Conservation (phyloP, 2,888 invertebrate genomes). For the Drosophila atroscutellata region DNA sequence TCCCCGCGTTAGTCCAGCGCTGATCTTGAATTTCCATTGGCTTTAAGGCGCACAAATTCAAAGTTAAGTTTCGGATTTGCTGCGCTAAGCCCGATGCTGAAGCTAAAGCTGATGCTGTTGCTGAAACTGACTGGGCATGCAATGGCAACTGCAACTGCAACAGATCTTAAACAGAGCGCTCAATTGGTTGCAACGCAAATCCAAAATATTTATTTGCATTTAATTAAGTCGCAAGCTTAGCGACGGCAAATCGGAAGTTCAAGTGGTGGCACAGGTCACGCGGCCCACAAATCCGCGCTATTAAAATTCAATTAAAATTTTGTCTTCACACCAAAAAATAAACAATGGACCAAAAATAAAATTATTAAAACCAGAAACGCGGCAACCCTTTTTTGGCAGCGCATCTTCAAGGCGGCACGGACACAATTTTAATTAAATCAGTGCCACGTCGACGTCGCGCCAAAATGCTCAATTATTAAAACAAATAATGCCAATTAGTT, state of each 20-base stretch:
- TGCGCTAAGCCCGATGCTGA: conserved; percentile 38
- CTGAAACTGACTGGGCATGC: neutral
- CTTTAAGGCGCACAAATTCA: conserved; percentile 64
- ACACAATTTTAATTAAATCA: conserved; percentile 81
- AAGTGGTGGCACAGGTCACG: conserved; percentile 6
- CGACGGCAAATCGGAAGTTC: conserved; percentile 44
- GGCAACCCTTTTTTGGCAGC: conserved; percentile 52
- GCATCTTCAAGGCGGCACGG: conserved; percentile 18
- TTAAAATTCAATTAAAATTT: conserved; percentile 72
- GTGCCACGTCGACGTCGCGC: conserved; percentile 47
- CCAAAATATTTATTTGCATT: conserved; percentile 77
- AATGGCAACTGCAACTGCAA: neutral
- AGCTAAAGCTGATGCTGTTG: conserved; percentile 32
- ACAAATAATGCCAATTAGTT: conserved; percentile 84
- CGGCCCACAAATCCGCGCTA: conserved; percentile 56
- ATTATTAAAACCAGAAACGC: neutral
- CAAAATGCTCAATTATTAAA: conserved; percentile 83
- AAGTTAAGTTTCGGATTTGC: conserved; percentile 68
- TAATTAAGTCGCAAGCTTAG: conserved; percentile 67
- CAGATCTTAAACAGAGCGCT: conserved; percentile 51
- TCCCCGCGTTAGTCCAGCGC: conserved; percentile 51
- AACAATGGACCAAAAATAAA: conserved; percentile 38
- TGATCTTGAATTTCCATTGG: conserved; percentile 70
- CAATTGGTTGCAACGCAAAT: conserved; percentile 50
- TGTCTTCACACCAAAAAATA: conserved; percentile 39